Percentiles rank a stretch among this genome's conserved stretches.
Evolutionary conservation across 2,888 invertebrate genomes (phyloP).

Genomic region (Heliothis peltigera): DNA sequence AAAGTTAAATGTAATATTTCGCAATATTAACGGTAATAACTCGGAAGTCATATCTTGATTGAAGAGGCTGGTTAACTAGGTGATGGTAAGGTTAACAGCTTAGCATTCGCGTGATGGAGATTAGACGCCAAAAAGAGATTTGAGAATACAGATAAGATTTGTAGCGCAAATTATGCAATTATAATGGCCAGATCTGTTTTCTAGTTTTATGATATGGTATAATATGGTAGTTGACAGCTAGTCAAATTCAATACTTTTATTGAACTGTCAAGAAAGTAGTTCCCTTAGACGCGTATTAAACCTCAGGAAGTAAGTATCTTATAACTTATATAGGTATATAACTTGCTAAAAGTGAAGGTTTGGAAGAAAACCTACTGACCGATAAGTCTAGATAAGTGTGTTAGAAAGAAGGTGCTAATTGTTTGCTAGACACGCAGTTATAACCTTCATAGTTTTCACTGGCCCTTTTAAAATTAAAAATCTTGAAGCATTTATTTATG

Average conservation of each 20-base stretch:
- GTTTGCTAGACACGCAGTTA: conserved; percentile 1
- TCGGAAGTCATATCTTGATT: conserved; percentile 33
- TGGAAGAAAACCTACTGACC: conserved; percentile 35
- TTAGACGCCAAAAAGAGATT: not conserved
- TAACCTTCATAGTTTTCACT: not conserved
- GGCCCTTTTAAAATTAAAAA: not conserved
- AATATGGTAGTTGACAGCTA: too few relatives aligned
- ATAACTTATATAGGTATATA: conserved; percentile 1
- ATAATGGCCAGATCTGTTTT: not conserved
- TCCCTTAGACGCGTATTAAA: too few relatives aligned
- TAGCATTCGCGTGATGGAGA: conserved; percentile 7
- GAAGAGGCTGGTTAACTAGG: conserved; percentile 4
- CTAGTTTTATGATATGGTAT: too few relatives aligned
- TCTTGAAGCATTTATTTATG: too few relatives aligned
- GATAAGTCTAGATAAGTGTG: conserved; percentile 29
- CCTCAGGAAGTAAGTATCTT: not conserved
- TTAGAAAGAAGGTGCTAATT: conserved; percentile 26
- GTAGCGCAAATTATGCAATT: not conserved
- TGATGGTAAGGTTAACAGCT: conserved; percentile 7
- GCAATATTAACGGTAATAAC: conserved; percentile 24
- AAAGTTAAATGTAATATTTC: conserved; percentile 46
- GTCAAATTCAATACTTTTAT: too few relatives aligned
- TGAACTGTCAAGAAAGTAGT: too few relatives aligned
- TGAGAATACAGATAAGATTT: not conserved
- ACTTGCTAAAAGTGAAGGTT: conserved; percentile 44